Percentiles rank a stretch among this genome's conserved stretches.
phyloP scores from a whole-genome alignment of 1,140 invertebrate genomes.

The Pemphigus obesinymphae region DNA sequence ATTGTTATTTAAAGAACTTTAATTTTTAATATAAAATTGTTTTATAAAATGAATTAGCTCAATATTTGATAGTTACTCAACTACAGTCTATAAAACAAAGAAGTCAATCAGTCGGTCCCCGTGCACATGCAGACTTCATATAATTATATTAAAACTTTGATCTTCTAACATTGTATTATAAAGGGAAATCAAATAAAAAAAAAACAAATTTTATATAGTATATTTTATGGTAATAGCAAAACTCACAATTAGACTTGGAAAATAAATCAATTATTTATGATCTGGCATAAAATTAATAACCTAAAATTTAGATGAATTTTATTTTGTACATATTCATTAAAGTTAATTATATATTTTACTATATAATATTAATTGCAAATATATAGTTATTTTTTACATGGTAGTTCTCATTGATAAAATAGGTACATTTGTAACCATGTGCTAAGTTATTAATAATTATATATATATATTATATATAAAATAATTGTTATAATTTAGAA shows the following conservation, averaged over 20 bases:
- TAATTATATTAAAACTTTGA: background rate
- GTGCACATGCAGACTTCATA: background rate
- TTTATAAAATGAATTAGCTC: too few relatives aligned
- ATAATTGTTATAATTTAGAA: background rate
- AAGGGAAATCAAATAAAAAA: background rate
- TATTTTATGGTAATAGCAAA: background rate
- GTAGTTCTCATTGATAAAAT: background rate
- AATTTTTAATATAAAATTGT: too few relatives aligned
- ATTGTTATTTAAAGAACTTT: too few relatives aligned
- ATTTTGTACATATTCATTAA: background rate
- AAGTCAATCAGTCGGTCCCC: too few relatives aligned
- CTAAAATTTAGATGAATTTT: background rate
- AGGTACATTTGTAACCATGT: slow-evolving; percentile 1
- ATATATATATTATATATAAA: background rate
- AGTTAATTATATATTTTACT: background rate
- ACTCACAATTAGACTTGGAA: background rate
- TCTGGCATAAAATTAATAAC: too few relatives aligned
- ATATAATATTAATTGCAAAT: background rate
- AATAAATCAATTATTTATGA: background rate
- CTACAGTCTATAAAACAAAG: too few relatives aligned
- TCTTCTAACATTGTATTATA: background rate
- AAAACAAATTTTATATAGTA: background rate
- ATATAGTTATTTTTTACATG: background rate
- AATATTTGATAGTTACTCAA: too few relatives aligned
- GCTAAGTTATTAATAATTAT: background rate